phyloP scores from a whole-genome alignment of 2,888 invertebrate genomes.

The Bibio marci region DNA sequence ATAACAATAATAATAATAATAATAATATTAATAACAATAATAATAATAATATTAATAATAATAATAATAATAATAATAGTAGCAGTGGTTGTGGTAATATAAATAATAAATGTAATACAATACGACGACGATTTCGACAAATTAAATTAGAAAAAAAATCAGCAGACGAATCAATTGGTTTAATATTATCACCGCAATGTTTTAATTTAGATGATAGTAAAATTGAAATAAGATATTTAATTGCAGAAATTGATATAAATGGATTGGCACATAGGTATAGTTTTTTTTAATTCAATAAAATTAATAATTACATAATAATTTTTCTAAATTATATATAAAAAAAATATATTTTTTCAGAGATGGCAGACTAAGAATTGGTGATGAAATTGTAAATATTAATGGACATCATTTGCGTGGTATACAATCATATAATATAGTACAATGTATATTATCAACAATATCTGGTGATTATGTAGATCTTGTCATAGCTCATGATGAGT shows the following conservation, averaged over 20 bases:
- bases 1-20: too few species aligned
- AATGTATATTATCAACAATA: slow-evolving; percentile 31
- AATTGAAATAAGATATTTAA: slow-evolving; percentile 42
- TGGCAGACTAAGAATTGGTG: slow-evolving; percentile 64
- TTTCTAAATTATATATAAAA: too few species aligned
- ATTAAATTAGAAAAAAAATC: slow-evolving; percentile 48
- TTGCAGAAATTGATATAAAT: slow-evolving; percentile 43
- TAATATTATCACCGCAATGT: slow-evolving; percentile 51
- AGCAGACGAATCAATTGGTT: slow-evolving; percentile 49
- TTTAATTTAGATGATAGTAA: slow-evolving; percentile 34
- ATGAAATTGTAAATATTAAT: slow-evolving; percentile 81
- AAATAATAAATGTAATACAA: slow-evolving; percentile 42
- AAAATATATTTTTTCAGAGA: slow-evolving; percentile 36
- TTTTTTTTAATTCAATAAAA: not conserved
- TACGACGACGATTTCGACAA: slow-evolving; percentile 42
- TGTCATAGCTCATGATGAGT: slow-evolving; percentile 46
- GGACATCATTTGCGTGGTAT: slow-evolving; percentile 62
- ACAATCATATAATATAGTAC: slow-evolving; percentile 45
- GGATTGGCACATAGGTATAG: slow-evolving; percentile 40
- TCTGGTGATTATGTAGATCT: slow-evolving; percentile 34
- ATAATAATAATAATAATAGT: too few species aligned
- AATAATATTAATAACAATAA: too few species aligned
- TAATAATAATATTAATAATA: too few species aligned
- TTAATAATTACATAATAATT: not conserved
- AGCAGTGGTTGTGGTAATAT: slow-evolving; percentile 22